A percentile compares a stretch with the other conserved stretches of the same genome.
phyloP scores from a whole-genome alignment of 35 echinoderm and acorn worm species.

The Patiria miniata region DNA sequence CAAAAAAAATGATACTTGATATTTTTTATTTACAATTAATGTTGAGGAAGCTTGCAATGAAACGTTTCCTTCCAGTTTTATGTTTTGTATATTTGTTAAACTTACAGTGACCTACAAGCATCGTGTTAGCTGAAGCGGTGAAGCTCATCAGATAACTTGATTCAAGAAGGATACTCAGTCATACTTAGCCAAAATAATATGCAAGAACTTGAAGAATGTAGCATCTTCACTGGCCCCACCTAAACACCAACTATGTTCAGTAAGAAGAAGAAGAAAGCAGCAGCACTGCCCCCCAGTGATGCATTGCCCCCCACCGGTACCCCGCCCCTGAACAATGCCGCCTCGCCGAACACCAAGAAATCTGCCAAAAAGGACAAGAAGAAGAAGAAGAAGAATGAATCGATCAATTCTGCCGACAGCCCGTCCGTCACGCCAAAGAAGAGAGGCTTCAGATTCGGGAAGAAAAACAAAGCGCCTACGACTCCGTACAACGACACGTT shows the following conservation, averaged over 20 bases:
- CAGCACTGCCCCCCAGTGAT: neutral
- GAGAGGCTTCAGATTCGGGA: neutral
- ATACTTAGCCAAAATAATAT: too few species aligned
- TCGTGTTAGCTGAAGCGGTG: too few species aligned
- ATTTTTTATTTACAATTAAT: too few species aligned
- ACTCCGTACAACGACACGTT: constrained; percentile 1
- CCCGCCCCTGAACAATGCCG: neutral
- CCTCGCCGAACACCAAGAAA: neutral
- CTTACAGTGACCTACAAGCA: too few species aligned
- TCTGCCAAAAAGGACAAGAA: neutral
- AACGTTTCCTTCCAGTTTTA: too few species aligned
- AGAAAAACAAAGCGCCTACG: neutral
- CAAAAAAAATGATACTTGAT: too few species aligned
- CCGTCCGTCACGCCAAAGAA: neutral
- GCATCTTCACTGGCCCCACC: too few species aligned
- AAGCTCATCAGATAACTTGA: too few species aligned
- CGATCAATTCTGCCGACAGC: neutral
- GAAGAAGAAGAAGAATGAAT: constrained; percentile 19
- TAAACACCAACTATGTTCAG: neutral
- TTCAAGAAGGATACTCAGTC: too few species aligned
- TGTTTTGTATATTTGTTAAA: too few species aligned
- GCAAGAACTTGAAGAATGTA: too few species aligned
- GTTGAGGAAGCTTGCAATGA: too few species aligned
- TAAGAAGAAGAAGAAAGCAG: neutral
- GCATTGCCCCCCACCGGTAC: neutral